Percentiles rank a stretch among this genome's conserved stretches.
Evolutionary conservation across 2,888 invertebrate species (phyloP).

Genomic region (Rhabditophanes sp.): DNA sequence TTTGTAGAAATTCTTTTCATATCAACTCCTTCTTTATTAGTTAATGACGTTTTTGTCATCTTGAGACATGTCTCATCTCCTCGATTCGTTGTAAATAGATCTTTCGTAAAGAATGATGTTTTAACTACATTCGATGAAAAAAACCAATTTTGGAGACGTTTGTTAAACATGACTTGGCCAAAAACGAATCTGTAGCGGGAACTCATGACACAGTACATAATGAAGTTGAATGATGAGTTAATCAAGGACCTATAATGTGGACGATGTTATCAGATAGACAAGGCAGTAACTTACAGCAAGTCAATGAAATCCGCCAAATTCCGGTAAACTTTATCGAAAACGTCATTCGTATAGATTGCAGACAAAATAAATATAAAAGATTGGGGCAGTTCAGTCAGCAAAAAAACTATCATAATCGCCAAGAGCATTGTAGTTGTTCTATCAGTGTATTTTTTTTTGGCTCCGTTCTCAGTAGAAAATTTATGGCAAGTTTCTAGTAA

Average conservation of each 20-base stretch:
- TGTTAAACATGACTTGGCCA: too few species aligned
- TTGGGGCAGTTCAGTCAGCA: conserved; percentile 49
- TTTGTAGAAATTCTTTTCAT: too few species aligned
- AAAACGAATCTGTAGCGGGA: too few species aligned
- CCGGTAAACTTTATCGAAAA: conserved; percentile 2
- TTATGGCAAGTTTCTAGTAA: conserved; percentile 1
- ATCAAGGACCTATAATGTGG: too few species aligned
- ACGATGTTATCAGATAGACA: background rate
- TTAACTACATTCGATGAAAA: too few species aligned
- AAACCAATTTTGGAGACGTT: too few species aligned
- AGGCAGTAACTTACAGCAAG: conserved; percentile 1
- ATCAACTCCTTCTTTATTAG: too few species aligned
- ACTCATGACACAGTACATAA: conserved; percentile 20
- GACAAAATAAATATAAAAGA: conserved; percentile 39
- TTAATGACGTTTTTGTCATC: too few species aligned
- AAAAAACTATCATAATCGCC: conserved; percentile 47
- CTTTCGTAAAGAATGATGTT: too few species aligned
- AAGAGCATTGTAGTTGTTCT: conserved; percentile 49
- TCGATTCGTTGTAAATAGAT: too few species aligned
- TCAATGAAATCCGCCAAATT: conserved; percentile 4
- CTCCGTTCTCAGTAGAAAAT: background rate
- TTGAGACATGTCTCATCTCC: too few species aligned
- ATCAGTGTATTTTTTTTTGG: conserved; percentile 22
- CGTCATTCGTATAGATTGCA: conserved; percentile 35
- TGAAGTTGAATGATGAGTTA: conserved; percentile 14